phyloP scores from a whole-genome alignment of 2,113 vertebrate species.

The Sorex araneus region DNA sequence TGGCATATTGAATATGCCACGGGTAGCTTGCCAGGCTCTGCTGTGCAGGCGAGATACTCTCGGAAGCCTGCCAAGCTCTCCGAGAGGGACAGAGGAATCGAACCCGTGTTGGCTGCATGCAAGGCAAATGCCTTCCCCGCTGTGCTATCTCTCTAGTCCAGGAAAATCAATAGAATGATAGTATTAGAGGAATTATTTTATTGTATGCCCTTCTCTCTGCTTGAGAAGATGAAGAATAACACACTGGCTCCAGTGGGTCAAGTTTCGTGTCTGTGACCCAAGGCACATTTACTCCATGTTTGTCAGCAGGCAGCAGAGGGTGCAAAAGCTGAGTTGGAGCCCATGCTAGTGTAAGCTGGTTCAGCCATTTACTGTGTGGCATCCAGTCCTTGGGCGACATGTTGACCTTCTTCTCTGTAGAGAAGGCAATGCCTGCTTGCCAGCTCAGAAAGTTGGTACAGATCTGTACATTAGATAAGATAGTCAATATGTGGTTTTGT shows the following conservation, averaged over 20 bases:
- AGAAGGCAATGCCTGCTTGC: not conserved
- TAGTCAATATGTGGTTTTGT: not conserved
- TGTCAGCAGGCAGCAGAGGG: not conserved
- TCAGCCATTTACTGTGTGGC: not conserved
- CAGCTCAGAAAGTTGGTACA: not conserved
- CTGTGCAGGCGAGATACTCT: no score
- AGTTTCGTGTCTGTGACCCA: not conserved
- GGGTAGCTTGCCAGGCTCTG: no score
- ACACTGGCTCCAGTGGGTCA: not conserved
- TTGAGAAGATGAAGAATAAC: slow-evolving; percentile 27
- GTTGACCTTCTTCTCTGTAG: not conserved
- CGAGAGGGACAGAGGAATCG: no score
- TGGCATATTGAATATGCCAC: no score
- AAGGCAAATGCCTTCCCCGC: no score
- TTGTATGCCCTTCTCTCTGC: not conserved
- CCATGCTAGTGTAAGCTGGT: not conserved
- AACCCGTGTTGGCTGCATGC: no score
- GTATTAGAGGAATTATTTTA: not conserved
- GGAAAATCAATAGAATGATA: slow-evolving; percentile 1
- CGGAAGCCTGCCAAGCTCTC: no score
- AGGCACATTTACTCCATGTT: fast-evolving
- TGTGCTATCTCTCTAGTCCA: no score
- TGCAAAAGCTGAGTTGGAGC: not conserved
- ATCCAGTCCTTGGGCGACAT: not conserved
- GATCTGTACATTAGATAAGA: not conserved